Evolutionary conservation across 2,797 vertebrate genomes (phyloP), one percentile per base, ranked within the genome.

Genomic region (Crenichthys baileyi): DNA sequence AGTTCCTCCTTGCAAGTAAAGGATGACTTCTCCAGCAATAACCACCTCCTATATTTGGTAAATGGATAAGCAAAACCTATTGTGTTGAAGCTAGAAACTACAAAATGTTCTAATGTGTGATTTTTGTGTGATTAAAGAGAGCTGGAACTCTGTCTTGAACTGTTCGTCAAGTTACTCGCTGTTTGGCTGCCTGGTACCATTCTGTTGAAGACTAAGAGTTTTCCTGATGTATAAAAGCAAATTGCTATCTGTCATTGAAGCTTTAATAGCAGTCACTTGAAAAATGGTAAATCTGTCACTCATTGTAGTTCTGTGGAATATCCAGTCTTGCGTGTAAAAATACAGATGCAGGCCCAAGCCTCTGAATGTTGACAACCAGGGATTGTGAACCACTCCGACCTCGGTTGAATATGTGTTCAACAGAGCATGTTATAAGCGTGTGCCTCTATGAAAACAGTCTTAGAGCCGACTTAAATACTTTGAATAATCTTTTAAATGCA

Each of bases 401-500:
- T 2, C 2, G 78, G 72, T n/a, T 83, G 63, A 85, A 84, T 80
- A 78, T 1, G 79, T 82, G 78, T 77, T 88, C 83, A 77, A 75
- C 83, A 76, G 82, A 88, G 72, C 85, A 84, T 88, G 70, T 73
- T 79, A 79, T 83, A 80, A 70, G 82, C 55, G 70, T 39, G 20
- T 80, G 77, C 50, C 50, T 72, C 60, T 81, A 61, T 82, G 76
- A 76, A 82, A 73, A 74, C 68, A 71, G 75, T 46, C 67, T 58
- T 70, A 79, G 76, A 80, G 83, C 83, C 73, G 50, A 78, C 71
- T 85, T 83, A 83, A 88, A 89, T 88, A 76, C 86, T 87, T 83
- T 58, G 65, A 90, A 82, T 85, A 80, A 86, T 84, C 74, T 85
- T 87, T 79, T 79, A 84, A 90, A 87, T 87, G 68, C 75, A 22